Conservation (phyloP, 2,797 vertebrate genomes). For the Heteromormyrus szaboi region DNA sequence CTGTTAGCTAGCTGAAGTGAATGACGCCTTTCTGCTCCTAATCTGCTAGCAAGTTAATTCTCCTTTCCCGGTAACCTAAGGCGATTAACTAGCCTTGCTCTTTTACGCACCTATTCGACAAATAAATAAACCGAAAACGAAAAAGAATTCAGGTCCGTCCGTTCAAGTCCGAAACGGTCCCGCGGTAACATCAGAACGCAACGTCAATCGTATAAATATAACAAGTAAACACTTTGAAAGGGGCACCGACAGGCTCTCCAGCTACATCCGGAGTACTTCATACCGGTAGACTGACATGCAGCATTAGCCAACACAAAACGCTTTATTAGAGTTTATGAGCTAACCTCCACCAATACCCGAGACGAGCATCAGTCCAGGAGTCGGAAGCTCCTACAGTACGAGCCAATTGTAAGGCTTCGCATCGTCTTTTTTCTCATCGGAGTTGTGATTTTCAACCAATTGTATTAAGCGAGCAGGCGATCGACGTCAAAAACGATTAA, state of each 20-base stretch:
- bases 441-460: slow-evolving; percentile 2
- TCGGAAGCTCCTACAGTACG: background rate
- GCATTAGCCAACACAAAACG: background rate
- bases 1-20: background rate
- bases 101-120: background rate
- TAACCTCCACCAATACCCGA: background rate
- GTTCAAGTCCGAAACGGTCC: background rate
- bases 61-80: background rate
- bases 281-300: slow-evolving; percentile 13
- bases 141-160: background rate
- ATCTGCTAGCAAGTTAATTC: background rate
- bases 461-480: background rate
- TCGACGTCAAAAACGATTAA: background rate
- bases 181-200: slow-evolving; percentile 4
- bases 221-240: background rate
- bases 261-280: slow-evolving; percentile 17
- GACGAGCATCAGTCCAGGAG: background rate
- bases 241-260: background rate
- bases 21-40: background rate
- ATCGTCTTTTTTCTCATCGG: background rate
- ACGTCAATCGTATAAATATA: background rate
- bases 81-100: background rate
- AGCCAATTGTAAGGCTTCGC: background rate
- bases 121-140: background rate
- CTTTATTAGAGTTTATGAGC: background rate